Evolutionary conservation across 2,888 invertebrate genomes (phyloP).

Genomic region (Resseliella maxima): DNA sequence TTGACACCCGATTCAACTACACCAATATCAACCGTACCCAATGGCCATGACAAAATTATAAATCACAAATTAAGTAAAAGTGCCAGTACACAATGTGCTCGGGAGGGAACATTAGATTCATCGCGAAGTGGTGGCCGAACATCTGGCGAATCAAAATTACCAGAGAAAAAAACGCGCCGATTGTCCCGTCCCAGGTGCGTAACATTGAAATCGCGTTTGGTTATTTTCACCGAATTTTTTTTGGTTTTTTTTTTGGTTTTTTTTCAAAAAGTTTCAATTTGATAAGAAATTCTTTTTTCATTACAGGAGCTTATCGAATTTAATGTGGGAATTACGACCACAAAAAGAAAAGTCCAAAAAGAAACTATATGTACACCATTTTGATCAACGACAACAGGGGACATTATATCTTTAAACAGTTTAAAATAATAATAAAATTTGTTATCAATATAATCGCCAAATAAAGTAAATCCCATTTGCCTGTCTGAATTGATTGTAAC

Average conservation of each 20-base stretch:
- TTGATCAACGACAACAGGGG: constrained; percentile 68
- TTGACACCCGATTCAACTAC: constrained; percentile 67
- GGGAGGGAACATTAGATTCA: constrained; percentile 87
- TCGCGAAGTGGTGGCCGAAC: constrained; percentile 89
- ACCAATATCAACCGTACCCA: constrained; percentile 67
- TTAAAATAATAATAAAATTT: neutral
- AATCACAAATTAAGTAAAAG: constrained; percentile 62
- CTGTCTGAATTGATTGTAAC: no score
- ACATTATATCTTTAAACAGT: constrained; percentile 66
- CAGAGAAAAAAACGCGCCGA: constrained; percentile 84
- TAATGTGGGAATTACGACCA: constrained; percentile 80
- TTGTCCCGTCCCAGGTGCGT: constrained; percentile 85
- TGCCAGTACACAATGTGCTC: constrained; percentile 67
- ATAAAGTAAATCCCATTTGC: neutral
- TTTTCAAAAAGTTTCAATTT: no score
- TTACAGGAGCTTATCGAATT: constrained; percentile 87
- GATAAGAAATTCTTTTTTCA: no score
- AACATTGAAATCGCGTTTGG: no score
- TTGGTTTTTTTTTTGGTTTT: no score
- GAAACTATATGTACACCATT: constrained; percentile 68
- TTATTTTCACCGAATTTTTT: no score
- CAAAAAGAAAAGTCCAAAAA: constrained; percentile 68
- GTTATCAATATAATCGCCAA: neutral
- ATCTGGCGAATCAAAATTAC: constrained; percentile 87
- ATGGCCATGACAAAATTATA: constrained; percentile 60